Conservation (phyloP, 1,140 invertebrate genomes). For the Spodoptera litura region DNA sequence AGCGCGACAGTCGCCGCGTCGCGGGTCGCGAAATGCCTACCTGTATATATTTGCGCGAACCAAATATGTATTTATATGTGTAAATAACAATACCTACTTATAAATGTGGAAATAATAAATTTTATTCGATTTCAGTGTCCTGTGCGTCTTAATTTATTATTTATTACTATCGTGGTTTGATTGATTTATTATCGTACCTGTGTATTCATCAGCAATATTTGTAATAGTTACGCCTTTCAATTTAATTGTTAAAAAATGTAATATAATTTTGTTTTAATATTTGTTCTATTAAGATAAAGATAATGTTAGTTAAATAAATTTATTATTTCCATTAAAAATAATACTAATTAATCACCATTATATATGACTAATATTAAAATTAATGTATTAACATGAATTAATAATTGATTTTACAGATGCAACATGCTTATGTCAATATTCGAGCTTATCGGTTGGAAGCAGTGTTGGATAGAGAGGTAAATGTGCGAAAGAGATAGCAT, state of each 20-base stretch:
- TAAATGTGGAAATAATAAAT: constrained; percentile 33
- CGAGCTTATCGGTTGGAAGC: constrained; percentile 86
- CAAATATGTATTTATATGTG: constrained; percentile 18
- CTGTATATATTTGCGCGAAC: neutral
- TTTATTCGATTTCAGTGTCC: neutral
- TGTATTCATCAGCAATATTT: too few relatives aligned
- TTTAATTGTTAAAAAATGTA: too few relatives aligned
- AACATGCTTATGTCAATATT: constrained; percentile 86
- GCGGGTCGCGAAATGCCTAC: too few relatives aligned
- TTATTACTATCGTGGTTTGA: too few relatives aligned
- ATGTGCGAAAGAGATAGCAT: constrained; percentile 83
- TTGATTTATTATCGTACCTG: too few relatives aligned
- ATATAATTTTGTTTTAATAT: too few relatives aligned
- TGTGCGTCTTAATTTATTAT: too few relatives aligned
- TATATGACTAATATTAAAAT: constrained; percentile 50
- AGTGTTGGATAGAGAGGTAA: constrained; percentile 87
- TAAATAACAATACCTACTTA: constrained; percentile 5
- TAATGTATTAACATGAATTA: constrained; percentile 56
- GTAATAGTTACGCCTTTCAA: too few relatives aligned
- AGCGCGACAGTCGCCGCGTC: too few relatives aligned
- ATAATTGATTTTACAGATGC: constrained; percentile 83
- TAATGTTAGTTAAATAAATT: neutral
- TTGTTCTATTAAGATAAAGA: too few relatives aligned
- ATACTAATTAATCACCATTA: constrained; percentile 5
- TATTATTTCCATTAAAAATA: constrained; percentile 41